Evolutionary conservation across 1,140 invertebrate genomes (phyloP).

Genomic region (Cryptotermes secundus): DNA sequence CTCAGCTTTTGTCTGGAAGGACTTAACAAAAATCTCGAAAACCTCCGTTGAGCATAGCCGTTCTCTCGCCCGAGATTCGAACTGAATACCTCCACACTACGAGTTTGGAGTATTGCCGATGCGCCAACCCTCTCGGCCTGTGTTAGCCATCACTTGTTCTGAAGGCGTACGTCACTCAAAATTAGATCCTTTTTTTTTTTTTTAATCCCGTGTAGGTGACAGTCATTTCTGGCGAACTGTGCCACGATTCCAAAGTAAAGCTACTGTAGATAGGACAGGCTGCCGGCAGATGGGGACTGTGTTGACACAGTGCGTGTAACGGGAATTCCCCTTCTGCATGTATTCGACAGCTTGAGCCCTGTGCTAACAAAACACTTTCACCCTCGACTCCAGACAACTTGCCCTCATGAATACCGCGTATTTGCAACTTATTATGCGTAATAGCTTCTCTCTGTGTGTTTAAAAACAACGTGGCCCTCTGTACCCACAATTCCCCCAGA

Average conservation of each 20-base stretch:
- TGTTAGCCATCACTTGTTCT: too few species aligned
- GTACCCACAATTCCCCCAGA: not conserved
- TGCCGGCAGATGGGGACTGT: not conserved
- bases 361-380: constrained; percentile 9
- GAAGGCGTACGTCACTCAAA: not conserved
- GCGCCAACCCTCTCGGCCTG: too few species aligned
- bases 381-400: not conserved
- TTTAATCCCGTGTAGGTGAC: not conserved
- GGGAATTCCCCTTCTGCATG: not conserved
- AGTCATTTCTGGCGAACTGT: not conserved
- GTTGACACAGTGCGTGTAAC: not conserved
- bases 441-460: not conserved
- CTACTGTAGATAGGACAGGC: not conserved
- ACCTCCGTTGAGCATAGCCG: too few species aligned
- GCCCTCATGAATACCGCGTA: not conserved
- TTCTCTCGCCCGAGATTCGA: too few species aligned
- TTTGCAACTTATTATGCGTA: not conserved
- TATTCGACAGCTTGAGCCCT: not conserved
- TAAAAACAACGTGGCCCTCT: not conserved
- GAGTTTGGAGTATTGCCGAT: too few species aligned
- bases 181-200: not conserved
- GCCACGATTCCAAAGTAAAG: constrained; percentile 7
- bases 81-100: too few species aligned
- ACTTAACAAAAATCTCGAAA: too few species aligned
- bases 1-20: too few species aligned